A percentile compares a stretch with the other conserved stretches of the same genome.
Evolutionary conservation across 2,113 vertebrate species (phyloP).

Genomic region (Callorhinus ursinus): DNA sequence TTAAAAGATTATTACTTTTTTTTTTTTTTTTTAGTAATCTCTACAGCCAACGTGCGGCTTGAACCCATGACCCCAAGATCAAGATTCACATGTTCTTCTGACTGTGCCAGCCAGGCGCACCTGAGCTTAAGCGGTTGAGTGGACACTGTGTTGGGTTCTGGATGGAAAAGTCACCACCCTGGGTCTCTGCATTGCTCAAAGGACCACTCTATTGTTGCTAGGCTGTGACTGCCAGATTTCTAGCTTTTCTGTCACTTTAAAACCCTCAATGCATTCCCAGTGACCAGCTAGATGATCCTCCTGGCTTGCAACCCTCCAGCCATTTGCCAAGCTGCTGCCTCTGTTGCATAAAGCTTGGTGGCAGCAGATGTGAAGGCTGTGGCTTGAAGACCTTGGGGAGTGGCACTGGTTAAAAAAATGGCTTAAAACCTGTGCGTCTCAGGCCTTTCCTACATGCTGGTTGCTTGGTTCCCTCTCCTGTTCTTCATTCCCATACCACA

Average conservation of each 20-base stretch:
- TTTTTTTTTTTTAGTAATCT: neutral
- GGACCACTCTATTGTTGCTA: neutral
- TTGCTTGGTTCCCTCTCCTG: neutral
- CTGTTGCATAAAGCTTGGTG: neutral
- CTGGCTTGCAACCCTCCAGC: neutral
- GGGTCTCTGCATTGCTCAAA: neutral
- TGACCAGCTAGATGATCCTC: neutral
- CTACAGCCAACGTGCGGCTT: neutral
- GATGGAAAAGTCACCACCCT: neutral
- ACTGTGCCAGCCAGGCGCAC: neutral
- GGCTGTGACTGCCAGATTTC: neutral
- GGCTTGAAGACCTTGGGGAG: neutral
- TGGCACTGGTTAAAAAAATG: neutral
- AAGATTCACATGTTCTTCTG: neutral
- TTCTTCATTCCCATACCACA: neutral
- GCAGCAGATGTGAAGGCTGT: neutral
- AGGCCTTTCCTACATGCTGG: neutral
- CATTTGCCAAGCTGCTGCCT: neutral
- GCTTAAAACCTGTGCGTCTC: neutral
- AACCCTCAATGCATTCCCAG: neutral
- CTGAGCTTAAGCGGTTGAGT: neutral
- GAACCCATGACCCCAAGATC: neutral
- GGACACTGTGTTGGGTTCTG: neutral
- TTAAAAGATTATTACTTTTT: neutral
- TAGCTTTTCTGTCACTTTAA: conserved; percentile 18